phyloP scores from a whole-genome alignment of 2,113 vertebrate species.

The Drymodes brunneopygia region DNA sequence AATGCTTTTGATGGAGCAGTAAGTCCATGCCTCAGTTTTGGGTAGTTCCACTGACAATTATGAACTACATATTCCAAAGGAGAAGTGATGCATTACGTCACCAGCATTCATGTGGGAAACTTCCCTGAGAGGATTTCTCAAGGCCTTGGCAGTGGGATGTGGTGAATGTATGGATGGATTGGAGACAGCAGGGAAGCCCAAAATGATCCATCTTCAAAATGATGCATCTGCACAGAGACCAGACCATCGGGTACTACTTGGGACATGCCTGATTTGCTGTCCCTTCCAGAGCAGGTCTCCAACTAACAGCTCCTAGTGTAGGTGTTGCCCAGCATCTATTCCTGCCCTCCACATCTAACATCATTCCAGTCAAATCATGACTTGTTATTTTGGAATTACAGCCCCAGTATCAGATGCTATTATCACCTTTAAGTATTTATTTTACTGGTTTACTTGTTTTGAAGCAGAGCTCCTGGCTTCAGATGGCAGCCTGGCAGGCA shows the following conservation, averaged over 20 bases:
- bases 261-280: background rate
- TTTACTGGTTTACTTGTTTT: background rate
- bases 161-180: fast-evolving
- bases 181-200: background rate
- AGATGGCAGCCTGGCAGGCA: background rate
- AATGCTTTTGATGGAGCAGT: background rate
- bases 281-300: background rate
- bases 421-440: background rate
- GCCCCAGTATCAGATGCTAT: background rate
- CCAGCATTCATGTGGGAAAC: background rate
- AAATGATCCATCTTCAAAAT: background rate
- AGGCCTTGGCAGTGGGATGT: background rate
- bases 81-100: background rate
- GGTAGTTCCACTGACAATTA: background rate
- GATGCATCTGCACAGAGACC: background rate
- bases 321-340: background rate
- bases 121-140: background rate
- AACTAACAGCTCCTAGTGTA: background rate
- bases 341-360: background rate
- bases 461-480: background rate
- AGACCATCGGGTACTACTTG: fast-evolving
- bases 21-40: background rate
- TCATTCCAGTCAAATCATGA: background rate
- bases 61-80: background rate
- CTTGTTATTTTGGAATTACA: background rate